phyloP scores from a whole-genome alignment of 2,888 invertebrate genomes.

The Pseudococcus viburni region DNA sequence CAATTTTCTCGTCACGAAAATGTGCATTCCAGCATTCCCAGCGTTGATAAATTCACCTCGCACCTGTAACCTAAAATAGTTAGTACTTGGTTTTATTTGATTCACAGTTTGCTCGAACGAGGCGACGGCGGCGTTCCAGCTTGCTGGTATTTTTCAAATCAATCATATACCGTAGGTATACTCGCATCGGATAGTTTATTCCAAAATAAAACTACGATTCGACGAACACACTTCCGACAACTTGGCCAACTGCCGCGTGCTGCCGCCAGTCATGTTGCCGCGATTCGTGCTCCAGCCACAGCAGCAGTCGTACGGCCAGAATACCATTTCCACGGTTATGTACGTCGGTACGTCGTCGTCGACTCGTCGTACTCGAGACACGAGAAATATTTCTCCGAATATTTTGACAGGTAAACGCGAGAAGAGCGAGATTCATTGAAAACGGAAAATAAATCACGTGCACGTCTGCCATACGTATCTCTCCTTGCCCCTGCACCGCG shows the following conservation, averaged over 20 bases:
- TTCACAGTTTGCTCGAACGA: background rate
- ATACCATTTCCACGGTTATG: background rate
- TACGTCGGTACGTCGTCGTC: background rate
- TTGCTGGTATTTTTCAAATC: background rate
- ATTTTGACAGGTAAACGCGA: constrained; percentile 49
- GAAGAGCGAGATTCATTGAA: constrained; percentile 37
- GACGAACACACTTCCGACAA: constrained; percentile 22
- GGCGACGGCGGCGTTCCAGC: background rate
- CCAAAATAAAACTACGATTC: constrained; percentile 29
- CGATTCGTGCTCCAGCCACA: constrained; percentile 11
- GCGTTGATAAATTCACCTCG: no score
- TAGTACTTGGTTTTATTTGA: background rate
- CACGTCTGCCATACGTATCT: constrained; percentile 15
- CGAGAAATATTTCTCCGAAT: constrained; percentile 36
- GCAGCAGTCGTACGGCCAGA: background rate
- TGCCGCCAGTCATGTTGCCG: background rate
- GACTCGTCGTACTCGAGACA: background rate
- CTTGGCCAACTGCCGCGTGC: constrained; percentile 27
- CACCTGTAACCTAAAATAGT: background rate
- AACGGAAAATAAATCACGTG: constrained; percentile 43
- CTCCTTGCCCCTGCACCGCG: background rate
- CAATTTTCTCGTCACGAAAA: no score
- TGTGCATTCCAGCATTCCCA: no score
- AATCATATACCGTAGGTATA: background rate
- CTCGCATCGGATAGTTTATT: background rate